Percentiles rank a stretch among this genome's conserved stretches.
Conservation (phyloP, 2,888 invertebrate species). For the Lasioglossum morio region DNA sequence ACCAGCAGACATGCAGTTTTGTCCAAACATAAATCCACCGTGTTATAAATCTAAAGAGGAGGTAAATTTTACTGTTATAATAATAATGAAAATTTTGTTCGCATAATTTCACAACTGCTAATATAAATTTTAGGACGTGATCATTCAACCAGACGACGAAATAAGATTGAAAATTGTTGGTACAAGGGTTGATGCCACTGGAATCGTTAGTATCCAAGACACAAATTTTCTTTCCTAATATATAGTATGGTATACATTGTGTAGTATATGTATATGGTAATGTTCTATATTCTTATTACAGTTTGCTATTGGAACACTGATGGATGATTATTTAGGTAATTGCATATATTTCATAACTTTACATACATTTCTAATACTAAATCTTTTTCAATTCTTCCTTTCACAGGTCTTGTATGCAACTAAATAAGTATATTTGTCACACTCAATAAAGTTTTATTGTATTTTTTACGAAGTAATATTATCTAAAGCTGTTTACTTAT, state of each 20-base stretch:
- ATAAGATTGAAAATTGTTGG: slow-evolving; percentile 99
- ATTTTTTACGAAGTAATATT: not conserved
- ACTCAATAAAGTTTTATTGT: slow-evolving; percentile 12
- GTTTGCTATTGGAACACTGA: slow-evolving; percentile 99
- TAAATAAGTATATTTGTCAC: slow-evolving; percentile 43
- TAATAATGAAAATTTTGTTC: not conserved
- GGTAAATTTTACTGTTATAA: slow-evolving; percentile 79
- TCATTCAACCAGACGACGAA: slow-evolving; percentile 98
- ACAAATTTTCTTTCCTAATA: not conserved
- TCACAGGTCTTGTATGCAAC: slow-evolving; percentile 77
- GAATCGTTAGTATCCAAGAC: slow-evolving; percentile 92
- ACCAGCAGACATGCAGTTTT: slow-evolving; percentile 99
- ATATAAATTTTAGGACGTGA: slow-evolving; percentile 89
- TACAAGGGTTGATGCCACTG: slow-evolving; percentile 98
- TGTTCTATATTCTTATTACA: slow-evolving; percentile 85
- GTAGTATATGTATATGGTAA: slow-evolving; percentile 20
- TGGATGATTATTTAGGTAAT: slow-evolving; percentile 98
- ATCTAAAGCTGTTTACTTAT: not conserved
- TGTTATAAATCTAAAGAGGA: slow-evolving; percentile 99
- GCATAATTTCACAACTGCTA: slow-evolving; percentile 6
- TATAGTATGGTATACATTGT: slow-evolving; percentile 24
- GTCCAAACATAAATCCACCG: slow-evolving; percentile 98
- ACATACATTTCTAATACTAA: slow-evolving; percentile 23
- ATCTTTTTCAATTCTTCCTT: slow-evolving; percentile 21
- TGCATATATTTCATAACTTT: slow-evolving; percentile 80